Evolutionary conservation across 2,113 vertebrate genomes (phyloP).

Genomic region (Centropus bengalensis): DNA sequence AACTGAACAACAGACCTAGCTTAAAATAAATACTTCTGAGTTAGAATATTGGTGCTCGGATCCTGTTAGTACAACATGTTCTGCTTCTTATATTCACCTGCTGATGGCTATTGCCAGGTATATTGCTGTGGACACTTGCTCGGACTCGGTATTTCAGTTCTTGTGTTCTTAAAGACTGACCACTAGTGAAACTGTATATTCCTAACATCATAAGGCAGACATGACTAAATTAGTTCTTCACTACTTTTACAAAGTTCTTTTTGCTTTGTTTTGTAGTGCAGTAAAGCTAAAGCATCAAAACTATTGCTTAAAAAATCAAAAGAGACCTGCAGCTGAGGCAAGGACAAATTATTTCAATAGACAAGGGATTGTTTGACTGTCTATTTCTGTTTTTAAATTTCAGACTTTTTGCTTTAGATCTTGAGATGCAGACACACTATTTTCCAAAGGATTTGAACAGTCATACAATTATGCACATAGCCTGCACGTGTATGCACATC

Average conservation of each 20-base stretch:
- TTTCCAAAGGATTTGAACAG: constrained; percentile 62
- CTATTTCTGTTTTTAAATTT: constrained; percentile 60
- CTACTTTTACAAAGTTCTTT: constrained; percentile 37
- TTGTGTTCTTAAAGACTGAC: not conserved
- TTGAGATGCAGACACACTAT: constrained; percentile 53
- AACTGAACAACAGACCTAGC: not conserved
- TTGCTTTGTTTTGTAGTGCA: constrained; percentile 43
- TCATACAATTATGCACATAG: constrained; percentile 14
- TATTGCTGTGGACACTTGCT: not conserved
- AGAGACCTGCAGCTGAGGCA: constrained; percentile 66
- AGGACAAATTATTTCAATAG: constrained; percentile 74
- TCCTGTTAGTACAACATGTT: not conserved
- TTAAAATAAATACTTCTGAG: not conserved
- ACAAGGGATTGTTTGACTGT: constrained; percentile 61
- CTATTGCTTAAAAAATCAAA: constrained; percentile 36
- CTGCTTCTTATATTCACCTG: not conserved
- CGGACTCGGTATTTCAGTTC: not conserved
- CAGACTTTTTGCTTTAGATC: constrained; percentile 58
- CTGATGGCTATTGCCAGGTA: not conserved
- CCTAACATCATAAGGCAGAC: constrained; percentile 2
- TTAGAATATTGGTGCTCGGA: not conserved
- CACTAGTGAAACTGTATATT: not conserved
- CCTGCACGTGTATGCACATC: constrained; percentile 35
- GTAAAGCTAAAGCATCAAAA: constrained; percentile 55
- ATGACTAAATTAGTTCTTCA: constrained; percentile 30